These are phyloP conservation scores for Lophochroa leadbeateri DNA, from an alignment of 2,113 vertebrate genomes.

Conservation along the genomic window DNA sequence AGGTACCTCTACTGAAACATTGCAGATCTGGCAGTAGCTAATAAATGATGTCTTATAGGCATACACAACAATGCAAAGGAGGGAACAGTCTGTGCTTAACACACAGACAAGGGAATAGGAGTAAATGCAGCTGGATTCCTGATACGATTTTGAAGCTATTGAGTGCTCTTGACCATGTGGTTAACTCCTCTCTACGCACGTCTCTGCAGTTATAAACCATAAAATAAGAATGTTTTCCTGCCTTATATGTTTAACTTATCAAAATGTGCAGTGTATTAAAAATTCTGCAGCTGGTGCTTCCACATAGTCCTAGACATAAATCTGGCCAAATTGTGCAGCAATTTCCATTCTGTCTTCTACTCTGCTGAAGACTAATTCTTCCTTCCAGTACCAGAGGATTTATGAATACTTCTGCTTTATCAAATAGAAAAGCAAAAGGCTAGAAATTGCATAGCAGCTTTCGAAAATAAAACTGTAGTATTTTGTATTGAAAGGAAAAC, in stretches of 20 bases:
- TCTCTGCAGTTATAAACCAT: not conserved
- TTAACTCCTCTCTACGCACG: not conserved
- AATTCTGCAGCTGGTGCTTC: not conserved
- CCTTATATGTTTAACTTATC: not conserved
- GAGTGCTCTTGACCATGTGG: too few relatives aligned
- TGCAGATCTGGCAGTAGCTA: not conserved
- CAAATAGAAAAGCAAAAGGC: not conserved
- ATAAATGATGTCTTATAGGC: not conserved
- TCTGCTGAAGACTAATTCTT: not conserved
- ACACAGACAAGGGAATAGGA: not conserved
- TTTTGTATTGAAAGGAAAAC: not conserved
- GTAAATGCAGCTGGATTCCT: not conserved
- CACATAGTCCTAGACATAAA: not conserved
- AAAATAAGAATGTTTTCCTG: not conserved
- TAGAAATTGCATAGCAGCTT: not conserved
- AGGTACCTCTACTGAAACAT: not conserved
- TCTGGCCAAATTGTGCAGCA: not conserved
- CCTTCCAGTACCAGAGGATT: not conserved
- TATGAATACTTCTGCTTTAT: not conserved
- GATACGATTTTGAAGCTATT: not conserved
- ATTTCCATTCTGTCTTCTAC: not conserved
- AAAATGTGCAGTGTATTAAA: not conserved
- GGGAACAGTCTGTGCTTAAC: not conserved
- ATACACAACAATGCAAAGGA: not conserved
- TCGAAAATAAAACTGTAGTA: not conserved